phyloP scores from a whole-genome alignment of 2,113 vertebrate species.

The Eudyptes chrysolophus region DNA sequence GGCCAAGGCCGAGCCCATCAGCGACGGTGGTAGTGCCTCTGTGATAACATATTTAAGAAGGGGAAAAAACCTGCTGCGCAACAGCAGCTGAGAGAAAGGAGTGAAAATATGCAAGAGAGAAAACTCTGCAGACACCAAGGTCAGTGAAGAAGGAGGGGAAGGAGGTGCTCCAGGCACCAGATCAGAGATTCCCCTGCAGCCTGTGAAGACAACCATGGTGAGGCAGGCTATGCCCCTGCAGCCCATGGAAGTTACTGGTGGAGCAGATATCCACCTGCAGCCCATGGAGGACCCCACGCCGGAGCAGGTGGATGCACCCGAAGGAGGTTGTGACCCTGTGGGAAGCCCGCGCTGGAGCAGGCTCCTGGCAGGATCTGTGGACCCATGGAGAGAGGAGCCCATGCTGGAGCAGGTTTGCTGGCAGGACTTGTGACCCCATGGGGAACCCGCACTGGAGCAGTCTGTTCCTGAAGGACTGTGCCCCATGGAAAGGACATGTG shows the following conservation, averaged over 20 bases:
- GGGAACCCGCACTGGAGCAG: background rate
- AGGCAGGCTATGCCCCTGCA: background rate
- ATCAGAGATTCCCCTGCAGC: background rate
- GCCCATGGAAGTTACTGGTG: background rate
- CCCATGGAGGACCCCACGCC: background rate
- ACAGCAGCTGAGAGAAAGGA: background rate
- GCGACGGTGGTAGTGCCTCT: rapidly evolving
- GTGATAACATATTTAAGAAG: background rate
- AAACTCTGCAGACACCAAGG: background rate
- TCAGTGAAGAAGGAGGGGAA: background rate
- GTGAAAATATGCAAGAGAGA: background rate
- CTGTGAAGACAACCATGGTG: background rate
- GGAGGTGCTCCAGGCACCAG: background rate
- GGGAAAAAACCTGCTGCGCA: background rate
- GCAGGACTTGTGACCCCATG: background rate
- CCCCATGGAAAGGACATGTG: background rate
- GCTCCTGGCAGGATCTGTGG: background rate
- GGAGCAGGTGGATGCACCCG: rapidly evolving
- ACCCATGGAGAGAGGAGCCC: background rate
- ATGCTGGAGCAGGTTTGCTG: background rate
- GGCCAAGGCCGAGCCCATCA: background rate
- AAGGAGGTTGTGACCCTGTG: background rate
- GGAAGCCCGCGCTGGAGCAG: background rate
- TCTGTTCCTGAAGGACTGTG: background rate
- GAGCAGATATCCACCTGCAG: background rate